Percentiles rank a stretch among this genome's conserved stretches.
Evolutionary conservation across 2,888 invertebrate species (phyloP).

Genomic region (Coelopa pilipes): DNA sequence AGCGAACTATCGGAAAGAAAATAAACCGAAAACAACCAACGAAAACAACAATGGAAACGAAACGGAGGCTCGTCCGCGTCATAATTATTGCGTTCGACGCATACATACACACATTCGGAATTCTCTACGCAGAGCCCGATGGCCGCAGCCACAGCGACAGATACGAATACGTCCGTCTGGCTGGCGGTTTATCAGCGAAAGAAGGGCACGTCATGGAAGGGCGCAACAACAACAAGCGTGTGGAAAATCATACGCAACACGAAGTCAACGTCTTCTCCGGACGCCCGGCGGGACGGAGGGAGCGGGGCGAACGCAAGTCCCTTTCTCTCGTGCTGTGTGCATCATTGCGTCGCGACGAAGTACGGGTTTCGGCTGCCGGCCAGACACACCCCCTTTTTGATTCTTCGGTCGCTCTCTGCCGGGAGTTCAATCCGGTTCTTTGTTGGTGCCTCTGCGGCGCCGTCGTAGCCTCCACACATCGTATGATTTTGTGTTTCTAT

Average conservation of each 20-base stretch:
- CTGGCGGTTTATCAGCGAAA: not conserved
- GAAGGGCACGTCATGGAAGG: conserved; percentile 28
- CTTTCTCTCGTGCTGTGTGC: no score
- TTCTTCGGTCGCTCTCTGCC: not conserved
- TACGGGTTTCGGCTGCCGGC: not conserved
- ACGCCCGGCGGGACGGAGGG: no score
- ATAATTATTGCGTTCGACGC: conserved; percentile 5
- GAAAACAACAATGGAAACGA: not conserved
- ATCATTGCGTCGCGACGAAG: not conserved
- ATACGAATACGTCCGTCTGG: not conserved
- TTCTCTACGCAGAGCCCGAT: no score
- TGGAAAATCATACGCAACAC: conserved; percentile 4
- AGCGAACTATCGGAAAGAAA: no score
- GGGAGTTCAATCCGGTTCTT: no score
- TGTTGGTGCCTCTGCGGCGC: no score
- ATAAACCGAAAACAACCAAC: no score
- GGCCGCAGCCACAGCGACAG: not conserved
- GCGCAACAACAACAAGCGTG: not conserved
- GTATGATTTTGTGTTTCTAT: conserved; percentile 39
- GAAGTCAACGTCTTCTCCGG: no score
- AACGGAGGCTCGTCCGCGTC: conserved; percentile 28
- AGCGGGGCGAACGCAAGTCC: no score
- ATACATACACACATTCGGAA: no score
- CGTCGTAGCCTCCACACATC: no score
- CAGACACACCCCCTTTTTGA: conserved; percentile 33